phyloP scores from a whole-genome alignment of 2,113 vertebrate species.

The Castor canadensis region DNA sequence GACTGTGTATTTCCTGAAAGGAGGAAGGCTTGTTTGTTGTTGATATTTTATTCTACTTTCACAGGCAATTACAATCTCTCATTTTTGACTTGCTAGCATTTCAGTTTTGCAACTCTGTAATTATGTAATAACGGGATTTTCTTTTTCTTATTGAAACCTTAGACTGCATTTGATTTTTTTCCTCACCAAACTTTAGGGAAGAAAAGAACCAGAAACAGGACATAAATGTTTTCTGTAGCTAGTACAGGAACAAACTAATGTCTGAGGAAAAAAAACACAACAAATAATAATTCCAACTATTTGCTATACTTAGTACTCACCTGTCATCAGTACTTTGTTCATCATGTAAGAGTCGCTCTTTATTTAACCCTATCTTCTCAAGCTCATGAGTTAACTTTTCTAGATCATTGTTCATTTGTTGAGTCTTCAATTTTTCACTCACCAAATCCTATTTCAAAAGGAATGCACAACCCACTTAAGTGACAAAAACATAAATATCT shows the following conservation, averaged over 20 bases:
- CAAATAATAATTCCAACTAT: background rate
- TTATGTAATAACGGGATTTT: conserved; percentile 6
- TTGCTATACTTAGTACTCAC: conserved; percentile 80
- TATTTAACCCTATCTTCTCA: conserved; percentile 98
- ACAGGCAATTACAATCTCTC: background rate
- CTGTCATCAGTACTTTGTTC: conserved; percentile 96
- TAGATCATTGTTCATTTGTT: conserved; percentile 97
- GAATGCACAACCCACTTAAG: conserved; percentile 57
- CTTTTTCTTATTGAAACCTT: background rate
- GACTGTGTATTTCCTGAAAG: background rate
- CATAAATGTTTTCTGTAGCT: background rate
- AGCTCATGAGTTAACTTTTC: conserved; percentile 97
- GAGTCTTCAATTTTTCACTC: conserved; percentile 95
- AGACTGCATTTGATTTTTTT: background rate
- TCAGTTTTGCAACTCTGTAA: background rate
- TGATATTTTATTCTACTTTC: conserved; percentile 28
- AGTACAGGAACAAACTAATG: background rate
- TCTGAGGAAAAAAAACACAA: background rate
- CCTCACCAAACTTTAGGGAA: background rate
- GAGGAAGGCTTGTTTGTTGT: background rate
- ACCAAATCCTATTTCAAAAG: conserved; percentile 92
- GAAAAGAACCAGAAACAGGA: conserved; percentile 31
- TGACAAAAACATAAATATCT: conserved; percentile 20
- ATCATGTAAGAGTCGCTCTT: conserved; percentile 94
- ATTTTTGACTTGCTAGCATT: background rate